Conservation (phyloP, 1,140 invertebrate genomes). For the Heliconius nattereri region DNA sequence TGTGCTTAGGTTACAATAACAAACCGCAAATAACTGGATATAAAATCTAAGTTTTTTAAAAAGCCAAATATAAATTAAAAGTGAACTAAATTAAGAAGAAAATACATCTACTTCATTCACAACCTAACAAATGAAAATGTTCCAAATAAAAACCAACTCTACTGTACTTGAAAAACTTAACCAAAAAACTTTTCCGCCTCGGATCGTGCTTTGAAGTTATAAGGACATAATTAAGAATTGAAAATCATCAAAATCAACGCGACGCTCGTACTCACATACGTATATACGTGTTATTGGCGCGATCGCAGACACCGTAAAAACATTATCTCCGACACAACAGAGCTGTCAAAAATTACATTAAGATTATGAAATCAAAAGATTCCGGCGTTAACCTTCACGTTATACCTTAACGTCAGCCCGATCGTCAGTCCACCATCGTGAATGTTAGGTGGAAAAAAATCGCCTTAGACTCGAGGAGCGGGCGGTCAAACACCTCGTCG, state of each 20-base stretch:
- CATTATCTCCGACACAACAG: conserved; percentile 18
- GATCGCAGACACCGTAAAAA: not conserved
- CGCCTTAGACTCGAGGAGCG: conserved; percentile 30
- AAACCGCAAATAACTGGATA: not conserved
- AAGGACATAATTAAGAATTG: conserved; percentile 24
- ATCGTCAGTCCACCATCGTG: conserved; percentile 42
- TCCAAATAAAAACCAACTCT: not conserved
- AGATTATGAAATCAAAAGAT: conserved; percentile 32
- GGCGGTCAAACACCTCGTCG: conserved; percentile 43
- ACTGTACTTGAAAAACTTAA: not conserved
- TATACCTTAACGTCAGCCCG: conserved; percentile 36
- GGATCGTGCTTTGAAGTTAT: conserved; percentile 25
- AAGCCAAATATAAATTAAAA: too few relatives aligned
- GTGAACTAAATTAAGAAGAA: too few relatives aligned
- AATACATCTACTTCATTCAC: conserved; percentile 3
- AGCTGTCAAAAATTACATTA: conserved; percentile 35
- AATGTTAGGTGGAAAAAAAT: conserved; percentile 38
- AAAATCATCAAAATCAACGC: conserved; percentile 9
- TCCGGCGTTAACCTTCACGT: conserved; percentile 20
- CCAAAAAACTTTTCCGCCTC: conserved; percentile 21
- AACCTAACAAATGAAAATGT: not conserved
- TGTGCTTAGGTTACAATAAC: not conserved
- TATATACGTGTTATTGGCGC: not conserved
- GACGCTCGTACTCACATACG: not conserved
- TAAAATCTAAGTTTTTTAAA: too few relatives aligned